Base-by-base conservation (phyloP, 2,888 invertebrate species). In the Megalurothrips usitatus region DNA sequence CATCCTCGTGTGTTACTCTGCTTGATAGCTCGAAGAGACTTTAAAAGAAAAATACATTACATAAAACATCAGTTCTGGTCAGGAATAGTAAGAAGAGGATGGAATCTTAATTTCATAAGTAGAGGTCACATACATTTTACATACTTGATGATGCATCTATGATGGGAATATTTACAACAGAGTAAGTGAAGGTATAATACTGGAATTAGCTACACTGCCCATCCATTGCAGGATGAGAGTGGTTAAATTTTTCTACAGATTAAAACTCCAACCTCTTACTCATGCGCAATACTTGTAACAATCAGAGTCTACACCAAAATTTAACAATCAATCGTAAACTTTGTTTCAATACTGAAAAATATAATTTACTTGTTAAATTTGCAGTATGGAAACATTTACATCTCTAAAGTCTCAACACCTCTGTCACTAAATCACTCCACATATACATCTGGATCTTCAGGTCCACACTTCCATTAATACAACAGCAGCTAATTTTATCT, bases 331-430 rank as follows among this genome's bases (percentile, higher is more conserved):
- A 0, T 26, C 68, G 23, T 26, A 26, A 75, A 12, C 11, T 75
- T 26, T 26, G 23, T 75, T 75, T 26, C n/a, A 75, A 75, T 75
- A 75, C 68, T 75, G 68, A 75, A 75, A 75, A 75, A 75, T 75
- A 75, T 23, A 75, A 10, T 26, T 75, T 26, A n/a, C 26, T 11
- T 11, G 26, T 9, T 12, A 75, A 23, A 8, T 26, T 75, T 75
- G 68, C 68, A 75, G 12, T 23, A 75, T 23, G 68, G 23, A 75
- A 68, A 68, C 68, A 75, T 68, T 10, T 26, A 23, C 8, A 0
- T 19, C n/a, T 58, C 68, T 23, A 26, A n/a, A 75, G 68, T 75
- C 68, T 75, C 68, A 75, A 23, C 68, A 8, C 23, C 68, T 75
- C 58, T 58, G 23, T 75, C 68, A 75, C 14, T 58, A 58, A 58